Base-by-base conservation (phyloP, 1,140 invertebrate species). In the Sipha flava region DNA sequence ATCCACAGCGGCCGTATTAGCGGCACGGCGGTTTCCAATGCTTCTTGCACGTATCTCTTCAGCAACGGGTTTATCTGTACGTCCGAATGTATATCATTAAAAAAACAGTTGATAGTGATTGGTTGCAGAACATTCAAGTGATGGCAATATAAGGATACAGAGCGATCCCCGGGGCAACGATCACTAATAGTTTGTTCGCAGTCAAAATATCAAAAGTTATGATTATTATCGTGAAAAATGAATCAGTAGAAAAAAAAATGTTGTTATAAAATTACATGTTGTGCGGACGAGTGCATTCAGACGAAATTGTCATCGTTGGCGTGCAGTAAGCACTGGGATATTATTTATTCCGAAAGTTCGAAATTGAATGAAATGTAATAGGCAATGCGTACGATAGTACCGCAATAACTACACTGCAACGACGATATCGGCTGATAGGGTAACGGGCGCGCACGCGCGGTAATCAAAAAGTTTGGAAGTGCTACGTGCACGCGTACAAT, bases 1-100 rank as follows among this genome's bases (percentile, higher is more conserved):
- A 97, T 95, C 95, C 96, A 98, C 18, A 98, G 86, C 0, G 96
- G 96, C 1, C 95, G 87, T 43, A 97, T 91, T 57, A 96, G 88
- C 0, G 94, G 93, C n/a, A 92, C 82, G 0, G 95, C 95, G 9
- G 91, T 90, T 68, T 93, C 89, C 62, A 95, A 85, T 0, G 94
- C 91, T 31, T 92, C 90, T 26, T 89, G 89, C 0, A 91, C 90
- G 84, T 92, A 94, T 83, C 92, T 92, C 79, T 91, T 90, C 18
- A 95, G 84, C 2, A 95, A 85, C 0, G 92, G 91, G 16, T 92
- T 93, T 0, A 92, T 88, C 86, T 90, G 84, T 5, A 83, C 82
- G 40, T 52, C 77, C 62, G 49, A 72, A n/a, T n/a, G 52, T 59
- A 68, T 34, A 40, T 16, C 6, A 70, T 81, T 14, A 82, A 81